Evolutionary conservation across 2,888 invertebrate species (phyloP).

Genomic region (Artemia sinica): DNA sequence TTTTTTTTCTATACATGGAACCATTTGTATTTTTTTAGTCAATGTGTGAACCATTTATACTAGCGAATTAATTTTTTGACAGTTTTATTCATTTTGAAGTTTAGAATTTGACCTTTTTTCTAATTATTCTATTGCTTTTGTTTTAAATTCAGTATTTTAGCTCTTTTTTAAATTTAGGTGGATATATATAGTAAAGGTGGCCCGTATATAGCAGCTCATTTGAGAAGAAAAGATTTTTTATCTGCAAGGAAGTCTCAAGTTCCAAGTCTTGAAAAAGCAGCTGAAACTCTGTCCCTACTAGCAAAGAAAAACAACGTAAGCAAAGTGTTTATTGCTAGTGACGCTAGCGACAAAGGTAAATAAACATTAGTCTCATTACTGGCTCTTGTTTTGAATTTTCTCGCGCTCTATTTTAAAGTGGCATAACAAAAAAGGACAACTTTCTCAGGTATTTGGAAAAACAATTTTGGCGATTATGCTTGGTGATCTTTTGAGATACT

Average conservation of each 20-base stretch:
- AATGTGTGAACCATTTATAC: too few species aligned
- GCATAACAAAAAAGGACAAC: neutral
- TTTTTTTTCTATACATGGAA: too few species aligned
- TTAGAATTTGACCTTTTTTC: too few species aligned
- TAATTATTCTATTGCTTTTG: too few species aligned
- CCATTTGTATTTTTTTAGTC: too few species aligned
- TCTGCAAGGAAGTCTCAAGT: conserved; percentile 50
- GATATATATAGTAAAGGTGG: conserved; percentile 35
- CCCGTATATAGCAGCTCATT: conserved; percentile 64
- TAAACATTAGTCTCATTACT: neutral
- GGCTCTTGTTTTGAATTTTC: neutral
- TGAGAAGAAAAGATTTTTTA: conserved; percentile 74
- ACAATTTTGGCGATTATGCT: too few species aligned
- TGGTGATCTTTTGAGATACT: too few species aligned
- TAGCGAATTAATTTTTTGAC: too few species aligned
- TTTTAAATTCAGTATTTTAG: too few species aligned
- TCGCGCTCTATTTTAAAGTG: neutral
- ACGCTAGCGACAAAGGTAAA: conserved; percentile 45
- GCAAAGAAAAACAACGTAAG: conserved; percentile 41
- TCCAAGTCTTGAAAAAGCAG: conserved; percentile 58
- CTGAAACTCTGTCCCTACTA: conserved; percentile 47
- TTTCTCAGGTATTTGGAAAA: too few species aligned
- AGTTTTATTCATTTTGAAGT: too few species aligned
- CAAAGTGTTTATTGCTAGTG: conserved; percentile 65
- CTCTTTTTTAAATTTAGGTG: too few species aligned